A percentile compares a stretch with the other conserved stretches of the same genome.
Conservation (phyloP, 2,113 vertebrate genomes). For the Pluvialis apricaria region DNA sequence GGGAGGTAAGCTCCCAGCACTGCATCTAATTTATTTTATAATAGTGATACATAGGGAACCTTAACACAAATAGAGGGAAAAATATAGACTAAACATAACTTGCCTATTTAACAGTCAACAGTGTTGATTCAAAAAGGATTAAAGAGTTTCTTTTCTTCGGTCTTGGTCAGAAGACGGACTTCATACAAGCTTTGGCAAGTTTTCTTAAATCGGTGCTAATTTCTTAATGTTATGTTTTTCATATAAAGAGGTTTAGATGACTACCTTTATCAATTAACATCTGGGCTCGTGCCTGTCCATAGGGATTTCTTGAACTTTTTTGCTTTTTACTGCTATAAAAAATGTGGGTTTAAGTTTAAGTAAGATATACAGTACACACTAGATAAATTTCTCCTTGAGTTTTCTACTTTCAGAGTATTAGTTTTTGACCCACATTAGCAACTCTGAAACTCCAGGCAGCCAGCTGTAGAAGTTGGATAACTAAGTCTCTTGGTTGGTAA, state of each 20-base stretch:
- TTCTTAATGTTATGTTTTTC: not conserved
- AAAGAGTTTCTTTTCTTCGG: not conserved
- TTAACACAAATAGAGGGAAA: not conserved
- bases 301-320: not conserved
- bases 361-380: not conserved
- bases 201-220: not conserved
- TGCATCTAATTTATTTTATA: not conserved
- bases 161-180: not conserved
- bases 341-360: rapidly evolving
- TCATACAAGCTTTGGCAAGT: not conserved
- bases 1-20: not conserved
- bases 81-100: not conserved
- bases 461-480: not conserved
- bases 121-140: not conserved
- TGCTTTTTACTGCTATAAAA: not conserved
- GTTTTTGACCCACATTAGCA: not conserved
- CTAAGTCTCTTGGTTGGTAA: not conserved
- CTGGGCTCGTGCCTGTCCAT: not conserved
- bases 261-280: not conserved
- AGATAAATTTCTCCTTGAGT: not conserved
- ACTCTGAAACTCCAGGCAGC: not conserved
- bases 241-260: not conserved
- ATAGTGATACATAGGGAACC: not conserved
- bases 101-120: not conserved
- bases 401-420: not conserved